Evolutionary conservation across 2,888 invertebrate genomes (phyloP).

Genomic region (Lepeophtheirus nordmannii): DNA sequence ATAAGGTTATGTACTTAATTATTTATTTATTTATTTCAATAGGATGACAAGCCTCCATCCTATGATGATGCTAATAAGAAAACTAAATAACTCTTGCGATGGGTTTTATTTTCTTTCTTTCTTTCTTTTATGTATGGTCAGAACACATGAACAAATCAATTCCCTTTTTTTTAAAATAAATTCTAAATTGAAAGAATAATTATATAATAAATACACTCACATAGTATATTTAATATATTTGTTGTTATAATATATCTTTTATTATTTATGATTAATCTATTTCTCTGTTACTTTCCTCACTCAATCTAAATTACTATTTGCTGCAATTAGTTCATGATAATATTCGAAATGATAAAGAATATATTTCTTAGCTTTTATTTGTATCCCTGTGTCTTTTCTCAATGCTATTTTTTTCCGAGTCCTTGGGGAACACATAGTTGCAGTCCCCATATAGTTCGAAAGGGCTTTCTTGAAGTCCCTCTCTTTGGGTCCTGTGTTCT

Average conservation of each 20-base stretch:
- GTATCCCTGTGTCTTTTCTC: too few relatives aligned
- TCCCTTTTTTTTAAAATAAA: not conserved
- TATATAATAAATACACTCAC: not conserved
- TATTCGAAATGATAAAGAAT: too few relatives aligned
- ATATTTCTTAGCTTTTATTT: too few relatives aligned
- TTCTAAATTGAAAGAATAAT: not conserved
- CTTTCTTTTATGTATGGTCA: too few relatives aligned
- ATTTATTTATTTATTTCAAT: not conserved
- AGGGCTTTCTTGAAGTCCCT: not conserved
- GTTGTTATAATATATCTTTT: not conserved
- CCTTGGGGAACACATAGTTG: not conserved
- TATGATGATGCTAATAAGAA: slow-evolving; percentile 17
- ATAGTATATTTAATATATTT: not conserved
- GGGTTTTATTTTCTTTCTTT: too few relatives aligned
- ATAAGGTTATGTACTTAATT: not conserved
- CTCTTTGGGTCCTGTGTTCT: not conserved
- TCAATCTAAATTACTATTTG: not conserved
- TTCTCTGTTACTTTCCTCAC: not conserved
- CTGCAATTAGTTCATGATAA: not conserved
- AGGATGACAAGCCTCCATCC: slow-evolving; percentile 9
- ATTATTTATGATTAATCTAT: not conserved
- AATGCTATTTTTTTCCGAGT: not conserved
- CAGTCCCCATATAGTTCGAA: not conserved
- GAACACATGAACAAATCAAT: too few relatives aligned
- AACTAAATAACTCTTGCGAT: not conserved